phyloP scores from a whole-genome alignment of 92 coral and sea anemone species.

The Phenganax subtilis region DNA sequence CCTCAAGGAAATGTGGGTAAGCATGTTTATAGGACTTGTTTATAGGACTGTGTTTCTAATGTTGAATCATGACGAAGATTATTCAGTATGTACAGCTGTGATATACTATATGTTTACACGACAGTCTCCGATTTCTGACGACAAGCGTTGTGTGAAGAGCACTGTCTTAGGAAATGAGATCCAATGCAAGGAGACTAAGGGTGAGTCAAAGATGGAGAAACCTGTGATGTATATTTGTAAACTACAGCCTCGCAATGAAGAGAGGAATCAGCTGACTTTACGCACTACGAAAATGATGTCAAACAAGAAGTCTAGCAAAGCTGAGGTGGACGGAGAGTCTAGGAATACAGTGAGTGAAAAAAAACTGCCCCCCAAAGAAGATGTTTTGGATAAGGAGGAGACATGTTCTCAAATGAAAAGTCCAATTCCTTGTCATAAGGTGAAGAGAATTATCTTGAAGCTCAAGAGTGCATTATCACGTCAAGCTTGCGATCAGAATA shows the following conservation, averaged over 20 bases:
- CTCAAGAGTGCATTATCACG: background rate
- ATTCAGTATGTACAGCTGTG: too few relatives aligned
- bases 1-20: background rate
- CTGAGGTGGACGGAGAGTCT: background rate
- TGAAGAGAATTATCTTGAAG: background rate
- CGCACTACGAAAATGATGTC: slow-evolving; percentile 17
- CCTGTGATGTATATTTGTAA: slow-evolving; percentile 43
- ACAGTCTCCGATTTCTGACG: background rate
- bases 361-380: background rate
- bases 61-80: too few relatives aligned
- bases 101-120: background rate
- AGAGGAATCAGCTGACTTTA: background rate
- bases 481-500: background rate
- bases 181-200: slow-evolving; percentile 33
- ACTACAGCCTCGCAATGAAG: slow-evolving; percentile 20
- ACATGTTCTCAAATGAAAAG: background rate
- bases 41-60: too few relatives aligned
- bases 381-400: background rate
- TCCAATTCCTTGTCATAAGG: background rate
- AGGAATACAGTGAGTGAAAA: background rate
- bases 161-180: slow-evolving; percentile 24
- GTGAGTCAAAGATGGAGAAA: slow-evolving; percentile 41
- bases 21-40: too few relatives aligned
- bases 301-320: background rate
- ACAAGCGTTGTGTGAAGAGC: background rate